These are phyloP conservation scores for Urosaurus nigricauda DNA, from an alignment of 2,797 vertebrate genomes.

Conservation along the genomic window DNA sequence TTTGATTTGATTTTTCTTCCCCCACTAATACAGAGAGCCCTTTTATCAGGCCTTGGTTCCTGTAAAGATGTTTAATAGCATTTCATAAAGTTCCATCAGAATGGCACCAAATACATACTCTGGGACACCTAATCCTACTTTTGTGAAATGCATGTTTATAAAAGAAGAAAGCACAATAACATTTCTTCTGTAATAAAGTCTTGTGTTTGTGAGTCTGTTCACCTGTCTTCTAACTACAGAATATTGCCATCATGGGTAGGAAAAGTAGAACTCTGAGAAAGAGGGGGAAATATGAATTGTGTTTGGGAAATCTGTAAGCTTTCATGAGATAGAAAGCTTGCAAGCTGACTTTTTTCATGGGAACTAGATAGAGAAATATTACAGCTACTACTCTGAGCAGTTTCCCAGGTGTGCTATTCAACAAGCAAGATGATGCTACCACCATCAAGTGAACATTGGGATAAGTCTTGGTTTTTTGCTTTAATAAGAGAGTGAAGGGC, in stretches of 20 bases:
- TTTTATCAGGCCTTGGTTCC: conserved; percentile 38
- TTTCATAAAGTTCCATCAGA: conserved; percentile 32
- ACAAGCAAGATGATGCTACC: neutral
- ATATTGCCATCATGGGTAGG: neutral
- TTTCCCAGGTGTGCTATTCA: neutral
- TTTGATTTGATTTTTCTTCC: conserved; percentile 47
- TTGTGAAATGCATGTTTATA: neutral
- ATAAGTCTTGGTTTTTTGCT: neutral
- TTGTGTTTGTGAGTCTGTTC: neutral
- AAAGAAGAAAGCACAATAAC: neutral
- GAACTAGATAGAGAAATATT: neutral
- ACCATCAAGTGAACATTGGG: neutral
- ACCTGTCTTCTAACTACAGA: neutral
- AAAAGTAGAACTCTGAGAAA: neutral
- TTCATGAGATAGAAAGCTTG: neutral
- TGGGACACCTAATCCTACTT: neutral
- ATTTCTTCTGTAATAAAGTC: neutral
- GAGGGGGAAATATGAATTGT: neutral
- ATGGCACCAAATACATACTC: conserved; percentile 9
- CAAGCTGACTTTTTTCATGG: neutral
- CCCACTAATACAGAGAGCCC: conserved; percentile 14
- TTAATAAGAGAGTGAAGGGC: neutral
- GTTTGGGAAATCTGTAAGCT: neutral
- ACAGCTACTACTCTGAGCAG: neutral
- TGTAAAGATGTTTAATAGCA: conserved; percentile 34